Base-by-base conservation (phyloP, 2,113 vertebrate genomes). In the Nesoenas mayeri region DNA sequence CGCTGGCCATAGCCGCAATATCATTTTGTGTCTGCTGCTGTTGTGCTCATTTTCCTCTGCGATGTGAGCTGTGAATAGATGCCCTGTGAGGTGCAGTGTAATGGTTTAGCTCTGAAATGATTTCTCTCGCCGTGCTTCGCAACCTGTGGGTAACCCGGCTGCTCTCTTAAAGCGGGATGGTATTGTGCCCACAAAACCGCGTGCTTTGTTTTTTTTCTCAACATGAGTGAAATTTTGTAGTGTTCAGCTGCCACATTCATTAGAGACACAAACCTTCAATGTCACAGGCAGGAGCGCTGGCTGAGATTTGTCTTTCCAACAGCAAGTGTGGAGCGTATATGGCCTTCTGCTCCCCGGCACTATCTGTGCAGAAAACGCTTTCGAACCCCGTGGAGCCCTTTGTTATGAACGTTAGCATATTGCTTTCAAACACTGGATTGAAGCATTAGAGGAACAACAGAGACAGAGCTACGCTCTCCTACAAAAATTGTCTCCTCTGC, bases 311-410 rank as follows among this genome's bases (percentile, higher is more conserved):
- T 64, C 80, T 65, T 64, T 31, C 42, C 36, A 24, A 44, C 0
- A 2, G 42, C 50, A 42, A 42, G 34, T 2, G 1, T 9, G 9
- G 50, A 58, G 32, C 1, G 0, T 10, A 5, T 7, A 1, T 18
- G 40, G 34, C 21, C 21, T 32, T 32, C 29, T 36, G 21, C 62
- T 84, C 78, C 51, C 42, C 24, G 40, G 7, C 14, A 20, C 29
- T 53, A 9, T 36, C 50, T 29, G 3, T 0, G 0, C 48, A 74
- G 50, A 7, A 40, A 69, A 73, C 0, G 1, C 40, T 57, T 69
- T 64, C 50, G 53, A 15, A 36, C 50, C 61, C 34, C 0, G 0
- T 50, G 44, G 34, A 80, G 14, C 8, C 57, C 74, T n/a, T 80
- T 24, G 19, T 38, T 40, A 34, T 7, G 31, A 75, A 38, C 1